Percentiles rank a stretch among this genome's conserved stretches.
phyloP scores from a whole-genome alignment of 2,113 vertebrate species.

The Maccullochella peelii region DNA sequence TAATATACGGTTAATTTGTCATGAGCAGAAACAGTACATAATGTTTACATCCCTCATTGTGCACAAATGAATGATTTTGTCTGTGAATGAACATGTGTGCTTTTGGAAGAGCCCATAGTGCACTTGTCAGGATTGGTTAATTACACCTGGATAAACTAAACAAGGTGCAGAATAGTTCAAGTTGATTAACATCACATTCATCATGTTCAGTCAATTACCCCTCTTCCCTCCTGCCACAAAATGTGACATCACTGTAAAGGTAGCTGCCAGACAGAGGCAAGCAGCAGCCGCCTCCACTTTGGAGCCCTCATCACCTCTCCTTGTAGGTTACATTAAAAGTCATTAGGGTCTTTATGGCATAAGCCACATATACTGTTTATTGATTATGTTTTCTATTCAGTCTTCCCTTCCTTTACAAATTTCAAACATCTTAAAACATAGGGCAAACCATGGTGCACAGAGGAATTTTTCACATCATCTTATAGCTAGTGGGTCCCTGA shows the following conservation, averaged over 20 bases:
- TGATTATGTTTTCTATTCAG: not conserved
- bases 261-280: not conserved
- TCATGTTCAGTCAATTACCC: conserved; percentile 8
- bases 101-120: not conserved
- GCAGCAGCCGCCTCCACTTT: not conserved
- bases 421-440: not conserved
- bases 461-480: too few species aligned
- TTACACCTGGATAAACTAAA: conserved; percentile 19
- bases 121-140: not conserved
- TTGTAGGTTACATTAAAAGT: conserved; percentile 3
- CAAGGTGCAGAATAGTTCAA: conserved; percentile 15
- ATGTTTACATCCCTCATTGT: not conserved
- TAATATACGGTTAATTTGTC: not conserved
- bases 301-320: not conserved
- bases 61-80: not conserved
- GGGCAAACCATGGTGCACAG: not conserved
- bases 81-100: not conserved
- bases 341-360: conserved; percentile 5
- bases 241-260: conserved; percentile 5
- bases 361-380: not conserved
- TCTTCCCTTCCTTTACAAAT: not conserved
- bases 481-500: not conserved
- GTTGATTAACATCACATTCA: conserved; percentile 24
- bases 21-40: not conserved
- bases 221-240: not conserved